Evolutionary conservation across 2,888 invertebrate genomes (phyloP).

Genomic region (Spodoptera exigua): DNA sequence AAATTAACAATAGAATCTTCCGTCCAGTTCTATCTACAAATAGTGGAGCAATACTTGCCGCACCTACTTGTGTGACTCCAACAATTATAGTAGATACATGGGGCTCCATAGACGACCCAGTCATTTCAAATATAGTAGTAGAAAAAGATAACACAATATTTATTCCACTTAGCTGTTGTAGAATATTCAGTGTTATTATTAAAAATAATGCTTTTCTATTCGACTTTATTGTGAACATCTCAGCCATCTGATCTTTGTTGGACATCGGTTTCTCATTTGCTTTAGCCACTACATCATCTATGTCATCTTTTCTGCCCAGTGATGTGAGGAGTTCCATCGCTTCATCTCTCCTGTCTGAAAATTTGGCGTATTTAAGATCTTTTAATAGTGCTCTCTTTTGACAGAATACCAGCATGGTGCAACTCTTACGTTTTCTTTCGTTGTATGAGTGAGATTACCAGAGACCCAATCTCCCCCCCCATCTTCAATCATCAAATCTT

Average conservation of each 20-base stretch:
- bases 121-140: conserved; percentile 68
- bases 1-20: conserved; percentile 63
- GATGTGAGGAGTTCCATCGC: conserved; percentile 57
- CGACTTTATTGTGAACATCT: conserved; percentile 64
- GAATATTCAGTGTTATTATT: conserved; percentile 58
- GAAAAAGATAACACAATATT: conserved; percentile 65
- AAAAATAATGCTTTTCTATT: conserved; percentile 70
- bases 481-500: too few relatives aligned
- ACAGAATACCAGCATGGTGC: too few relatives aligned
- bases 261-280: conserved; percentile 47
- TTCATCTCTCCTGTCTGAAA: conserved; percentile 63
- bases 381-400: not conserved
- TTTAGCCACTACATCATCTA: conserved; percentile 53
- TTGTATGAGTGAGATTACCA: too few relatives aligned
- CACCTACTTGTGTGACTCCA: conserved; percentile 64
- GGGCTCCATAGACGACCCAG: conserved; percentile 65
- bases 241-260: conserved; percentile 57
- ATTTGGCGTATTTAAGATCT: not conserved
- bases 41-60: conserved; percentile 65
- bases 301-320: conserved; percentile 68
- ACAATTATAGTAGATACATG: conserved; percentile 70
- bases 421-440: too few relatives aligned
- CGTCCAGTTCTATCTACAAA: conserved; percentile 72
- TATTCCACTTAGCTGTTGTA: conserved; percentile 70
- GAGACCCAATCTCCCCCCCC: too few relatives aligned